Evolutionary conservation across 1,140 invertebrate genomes (phyloP).

Genomic region (Venustaconcha ellipsiformis): DNA sequence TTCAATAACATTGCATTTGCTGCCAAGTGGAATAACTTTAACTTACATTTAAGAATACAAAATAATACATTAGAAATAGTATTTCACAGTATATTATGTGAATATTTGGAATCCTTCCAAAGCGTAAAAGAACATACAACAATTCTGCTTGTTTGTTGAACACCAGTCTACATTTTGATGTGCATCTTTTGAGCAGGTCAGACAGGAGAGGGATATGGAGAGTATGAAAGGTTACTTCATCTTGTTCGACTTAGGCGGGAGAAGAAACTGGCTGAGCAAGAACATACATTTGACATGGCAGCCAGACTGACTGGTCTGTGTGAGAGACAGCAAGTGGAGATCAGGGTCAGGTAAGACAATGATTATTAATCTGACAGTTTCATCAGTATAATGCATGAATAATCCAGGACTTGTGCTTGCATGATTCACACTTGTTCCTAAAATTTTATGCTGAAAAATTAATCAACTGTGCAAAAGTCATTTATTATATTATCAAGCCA

Average conservation of each 20-base stretch:
- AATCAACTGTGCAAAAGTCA: too few relatives aligned
- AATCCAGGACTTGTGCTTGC: not conserved
- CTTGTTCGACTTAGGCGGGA: constrained; percentile 46
- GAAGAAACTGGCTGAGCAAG: constrained; percentile 24
- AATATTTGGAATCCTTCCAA: too few relatives aligned
- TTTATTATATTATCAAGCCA: too few relatives aligned
- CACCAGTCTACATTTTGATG: too few relatives aligned
- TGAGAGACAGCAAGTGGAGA: constrained; percentile 46
- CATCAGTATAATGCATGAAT: not conserved
- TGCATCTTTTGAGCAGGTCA: constrained; percentile 22
- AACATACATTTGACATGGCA: constrained; percentile 33
- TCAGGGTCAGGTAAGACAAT: constrained; percentile 20
- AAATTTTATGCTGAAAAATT: too few relatives aligned
- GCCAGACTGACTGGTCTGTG: constrained; percentile 46
- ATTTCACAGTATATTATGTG: too few relatives aligned
- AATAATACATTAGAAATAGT: too few relatives aligned
- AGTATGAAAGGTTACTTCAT: constrained; percentile 37
- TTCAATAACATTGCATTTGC: too few relatives aligned
- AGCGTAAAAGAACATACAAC: too few relatives aligned
- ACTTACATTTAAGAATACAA: too few relatives aligned
- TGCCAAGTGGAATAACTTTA: too few relatives aligned
- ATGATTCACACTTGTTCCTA: not conserved
- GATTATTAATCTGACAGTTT: not conserved
- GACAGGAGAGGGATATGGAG: constrained; percentile 39
- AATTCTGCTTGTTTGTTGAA: too few relatives aligned